Conservation (phyloP, 2,888 invertebrate species). For the Magallana nippona region DNA sequence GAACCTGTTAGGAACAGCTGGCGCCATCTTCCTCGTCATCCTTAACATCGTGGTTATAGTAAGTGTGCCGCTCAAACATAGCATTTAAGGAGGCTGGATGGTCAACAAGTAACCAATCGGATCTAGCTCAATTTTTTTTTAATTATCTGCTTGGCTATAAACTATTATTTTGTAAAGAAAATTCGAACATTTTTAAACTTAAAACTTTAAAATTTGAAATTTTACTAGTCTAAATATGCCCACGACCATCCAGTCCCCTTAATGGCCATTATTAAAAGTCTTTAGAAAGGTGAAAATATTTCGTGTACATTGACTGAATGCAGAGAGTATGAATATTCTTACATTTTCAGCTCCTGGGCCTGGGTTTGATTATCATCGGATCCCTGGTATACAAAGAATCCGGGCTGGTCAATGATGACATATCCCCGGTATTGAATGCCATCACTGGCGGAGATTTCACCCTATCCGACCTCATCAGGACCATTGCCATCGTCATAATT, state of each 20-base stretch:
- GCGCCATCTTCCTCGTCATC: conserved; percentile 44
- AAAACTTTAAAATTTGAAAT: no score
- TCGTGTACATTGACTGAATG: no score
- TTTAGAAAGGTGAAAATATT: no score
- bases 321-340: no score
- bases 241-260: no score
- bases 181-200: no score
- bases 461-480: conserved; percentile 18
- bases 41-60: conserved; percentile 44
- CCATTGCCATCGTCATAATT: conserved; percentile 32
- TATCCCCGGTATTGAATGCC: conserved; percentile 36
- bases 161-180: no score
- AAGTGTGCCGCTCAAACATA: conserved; percentile 7
- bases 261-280: no score
- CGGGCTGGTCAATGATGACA: conserved; percentile 26
- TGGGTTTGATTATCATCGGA: conserved; percentile 35
- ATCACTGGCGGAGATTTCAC: conserved; percentile 27
- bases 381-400: conserved; percentile 4
- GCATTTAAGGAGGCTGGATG: neutral
- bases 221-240: no score
- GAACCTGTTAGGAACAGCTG: conserved; percentile 42
- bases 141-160: no score
- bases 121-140: neutral
- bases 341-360: conserved; percentile 32
- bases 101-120: neutral